Conservation (phyloP, 2,113 vertebrate genomes). For the Otus sunia region DNA sequence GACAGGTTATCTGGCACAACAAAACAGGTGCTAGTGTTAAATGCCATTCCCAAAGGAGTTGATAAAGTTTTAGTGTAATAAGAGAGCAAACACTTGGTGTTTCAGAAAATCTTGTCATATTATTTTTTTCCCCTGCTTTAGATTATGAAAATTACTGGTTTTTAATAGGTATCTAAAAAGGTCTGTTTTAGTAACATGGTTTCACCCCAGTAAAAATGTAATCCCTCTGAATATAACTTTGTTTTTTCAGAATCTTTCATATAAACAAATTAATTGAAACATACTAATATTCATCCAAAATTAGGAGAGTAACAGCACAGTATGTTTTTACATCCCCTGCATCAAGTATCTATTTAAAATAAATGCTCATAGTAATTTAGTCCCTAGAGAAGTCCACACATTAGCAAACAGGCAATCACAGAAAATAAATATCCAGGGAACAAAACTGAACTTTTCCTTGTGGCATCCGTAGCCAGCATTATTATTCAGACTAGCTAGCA, state of each 20-base stretch:
- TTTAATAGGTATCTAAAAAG: not conserved
- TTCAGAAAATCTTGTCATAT: not conserved
- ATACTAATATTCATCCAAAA: not conserved
- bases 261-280: not conserved
- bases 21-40: not conserved
- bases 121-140: not conserved
- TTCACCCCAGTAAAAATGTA: not conserved
- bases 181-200: not conserved
- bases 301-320: not conserved
- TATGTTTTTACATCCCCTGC: not conserved
- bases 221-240: not conserved
- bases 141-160: not conserved
- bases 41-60: not conserved
- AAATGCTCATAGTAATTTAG: not conserved
- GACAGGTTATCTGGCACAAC: not conserved
- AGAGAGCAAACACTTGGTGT: not conserved
- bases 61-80: not conserved
- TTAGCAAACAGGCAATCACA: not conserved
- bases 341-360: not conserved
- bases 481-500: not conserved
- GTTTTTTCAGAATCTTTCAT: not conserved
- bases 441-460: not conserved
- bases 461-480: not conserved
- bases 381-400: not conserved
- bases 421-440: not conserved